Percentiles rank a stretch among this genome's conserved stretches.
Evolutionary conservation across 2,888 invertebrate species (phyloP).

Genomic region (Pristionchus exspectatus): DNA sequence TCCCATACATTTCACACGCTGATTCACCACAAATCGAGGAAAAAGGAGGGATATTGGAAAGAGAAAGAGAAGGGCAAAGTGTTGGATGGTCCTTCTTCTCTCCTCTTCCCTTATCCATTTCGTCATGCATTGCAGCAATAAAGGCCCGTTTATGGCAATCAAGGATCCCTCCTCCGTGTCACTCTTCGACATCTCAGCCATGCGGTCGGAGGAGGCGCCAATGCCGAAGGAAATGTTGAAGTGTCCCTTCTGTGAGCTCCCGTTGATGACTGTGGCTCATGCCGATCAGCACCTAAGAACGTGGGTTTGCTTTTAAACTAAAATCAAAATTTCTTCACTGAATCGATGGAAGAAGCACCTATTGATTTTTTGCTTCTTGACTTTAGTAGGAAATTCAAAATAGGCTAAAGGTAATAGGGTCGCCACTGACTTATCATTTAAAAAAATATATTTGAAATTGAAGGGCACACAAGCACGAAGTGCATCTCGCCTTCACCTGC

Average conservation of each 20-base stretch:
- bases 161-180: background rate
- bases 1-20: constrained; percentile 4
- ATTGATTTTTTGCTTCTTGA: no score
- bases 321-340: background rate
- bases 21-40: background rate
- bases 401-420: no score
- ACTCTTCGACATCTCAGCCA: background rate
- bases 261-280: background rate
- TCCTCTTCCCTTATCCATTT: background rate
- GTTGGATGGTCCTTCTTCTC: background rate
- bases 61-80: background rate
- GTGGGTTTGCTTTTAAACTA: no score
- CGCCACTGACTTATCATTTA: no score
- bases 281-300: background rate
- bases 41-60: background rate
- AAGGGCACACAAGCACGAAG: background rate
- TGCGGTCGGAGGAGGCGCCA: background rate
- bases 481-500: constrained; percentile 8
- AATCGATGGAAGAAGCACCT: background rate
- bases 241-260: constrained; percentile 27
- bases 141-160: background rate
- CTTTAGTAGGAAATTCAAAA: no score
- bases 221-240: background rate
- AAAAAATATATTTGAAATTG: background rate
- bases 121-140: background rate